These are phyloP conservation scores for Papilio machaon DNA, from an alignment of 1,140 invertebrate species.

Conservation along the genomic window DNA sequence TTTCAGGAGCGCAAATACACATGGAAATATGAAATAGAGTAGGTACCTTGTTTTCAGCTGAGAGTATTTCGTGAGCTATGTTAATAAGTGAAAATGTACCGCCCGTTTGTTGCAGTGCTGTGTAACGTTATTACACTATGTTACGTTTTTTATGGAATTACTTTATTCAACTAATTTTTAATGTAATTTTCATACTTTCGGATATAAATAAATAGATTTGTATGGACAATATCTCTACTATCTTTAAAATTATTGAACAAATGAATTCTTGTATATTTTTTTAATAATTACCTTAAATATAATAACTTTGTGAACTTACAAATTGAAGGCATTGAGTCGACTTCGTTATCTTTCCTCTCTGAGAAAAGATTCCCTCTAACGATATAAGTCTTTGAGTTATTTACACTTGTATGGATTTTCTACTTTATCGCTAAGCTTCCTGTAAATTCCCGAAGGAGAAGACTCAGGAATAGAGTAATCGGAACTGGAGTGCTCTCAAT, in stretches of 20 bases:
- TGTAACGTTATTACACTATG: neutral
- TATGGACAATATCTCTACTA: neutral
- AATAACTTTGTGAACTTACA: neutral
- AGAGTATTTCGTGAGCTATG: constrained; percentile 10
- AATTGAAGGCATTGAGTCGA: neutral
- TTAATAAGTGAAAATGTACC: neutral
- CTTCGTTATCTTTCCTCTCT: neutral
- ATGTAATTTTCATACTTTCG: no score
- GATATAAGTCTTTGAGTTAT: neutral
- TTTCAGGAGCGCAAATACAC: neutral
- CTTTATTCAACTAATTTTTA: no score
- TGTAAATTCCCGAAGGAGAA: neutral
- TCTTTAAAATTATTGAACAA: no score
- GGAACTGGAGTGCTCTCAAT: neutral
- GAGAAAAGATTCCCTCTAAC: neutral
- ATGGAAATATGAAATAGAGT: neutral
- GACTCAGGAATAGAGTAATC: neutral
- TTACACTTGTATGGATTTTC: neutral
- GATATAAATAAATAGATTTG: neutral
- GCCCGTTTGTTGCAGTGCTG: neutral
- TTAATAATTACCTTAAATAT: no score
- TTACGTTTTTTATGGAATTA: neutral
- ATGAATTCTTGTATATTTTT: no score
- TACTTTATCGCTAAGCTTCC: neutral
- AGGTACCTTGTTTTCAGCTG: neutral